Base-by-base conservation (phyloP, 2,888 invertebrate genomes). In the Diachrysia chrysitis region DNA sequence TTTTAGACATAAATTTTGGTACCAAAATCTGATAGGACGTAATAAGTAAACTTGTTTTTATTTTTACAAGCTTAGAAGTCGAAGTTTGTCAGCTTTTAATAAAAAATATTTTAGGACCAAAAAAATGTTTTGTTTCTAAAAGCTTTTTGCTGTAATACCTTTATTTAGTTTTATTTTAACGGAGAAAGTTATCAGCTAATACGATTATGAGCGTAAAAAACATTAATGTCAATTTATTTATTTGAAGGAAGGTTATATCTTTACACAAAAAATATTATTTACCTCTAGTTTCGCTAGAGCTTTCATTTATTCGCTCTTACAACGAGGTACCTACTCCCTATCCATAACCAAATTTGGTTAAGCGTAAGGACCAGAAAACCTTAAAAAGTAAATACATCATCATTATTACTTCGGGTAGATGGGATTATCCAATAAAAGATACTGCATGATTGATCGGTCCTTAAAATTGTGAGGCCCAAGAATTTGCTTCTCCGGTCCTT, bases 361-460 rank as follows among this genome's bases (percentile, higher is more conserved):
- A 21, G 19, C 48, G 19, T 10, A 19, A 19, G 21, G 48, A 51
- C 21, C 48, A 19, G 17, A 19, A 19, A 21, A 23, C 23, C 21
- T 16, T 16, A 54, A 23, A 23, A 23, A 25, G 23, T 54, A 16
- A 54, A 23, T 54, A 25, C 23, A 54, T 25, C 54, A 54, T 54
- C 25, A 54, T 56, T 56, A 56, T 32, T 32, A 32, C 56, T 7
- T 56, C n/a, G 32, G 17, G 25, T 54, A 54, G 32, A 16, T 32
- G 17, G 57, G 35, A n/a, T 58, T 35, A 35, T 58, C 57, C 21
- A 58, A 42, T 58, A 37, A 42, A 35, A 58, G 29, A 46, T 23
- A 58, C 37, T 23, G 7, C 46, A 35, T 58, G 58, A 58, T 58
- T 46, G 58, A 58, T 58, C 46, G n/a, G 46, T 25, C 23, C 58